Conservation (phyloP, 2,113 vertebrate genomes). For the Numida meleagris region DNA sequence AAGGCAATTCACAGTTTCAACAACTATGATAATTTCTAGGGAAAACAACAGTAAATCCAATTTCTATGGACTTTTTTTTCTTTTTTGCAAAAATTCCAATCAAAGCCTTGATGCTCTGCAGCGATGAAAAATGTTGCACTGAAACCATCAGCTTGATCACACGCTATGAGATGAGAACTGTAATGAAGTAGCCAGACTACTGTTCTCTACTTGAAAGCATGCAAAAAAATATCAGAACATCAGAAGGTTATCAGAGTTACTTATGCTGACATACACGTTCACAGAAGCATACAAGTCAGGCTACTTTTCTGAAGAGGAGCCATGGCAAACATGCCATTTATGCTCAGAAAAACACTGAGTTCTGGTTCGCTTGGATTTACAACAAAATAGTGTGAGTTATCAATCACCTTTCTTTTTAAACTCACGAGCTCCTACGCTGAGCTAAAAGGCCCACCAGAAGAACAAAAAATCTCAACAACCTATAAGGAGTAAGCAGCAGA, state of each 20-base stretch:
- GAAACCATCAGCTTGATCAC: too few relatives aligned
- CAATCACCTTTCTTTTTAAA: background rate
- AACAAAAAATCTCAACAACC: background rate
- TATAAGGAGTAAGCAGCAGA: background rate
- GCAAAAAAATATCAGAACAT: background rate
- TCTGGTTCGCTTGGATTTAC: background rate
- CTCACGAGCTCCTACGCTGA: background rate
- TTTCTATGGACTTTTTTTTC: background rate
- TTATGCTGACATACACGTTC: background rate
- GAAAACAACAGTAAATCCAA: background rate
- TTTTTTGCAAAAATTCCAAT: background rate
- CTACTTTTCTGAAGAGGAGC: background rate
- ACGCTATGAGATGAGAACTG: background rate
- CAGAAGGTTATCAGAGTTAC: background rate
- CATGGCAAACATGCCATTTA: background rate
- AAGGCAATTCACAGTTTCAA: background rate
- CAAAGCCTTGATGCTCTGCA: background rate
- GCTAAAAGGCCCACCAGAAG: background rate
- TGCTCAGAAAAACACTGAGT: background rate
- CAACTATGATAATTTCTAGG: background rate
- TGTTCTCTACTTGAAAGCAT: background rate
- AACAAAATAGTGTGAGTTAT: background rate
- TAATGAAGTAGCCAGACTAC: background rate
- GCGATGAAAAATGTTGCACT: background rate
- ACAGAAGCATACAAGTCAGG: background rate